Conservation (phyloP, 2,113 vertebrate genomes). For the Dipodomys stephensi region DNA sequence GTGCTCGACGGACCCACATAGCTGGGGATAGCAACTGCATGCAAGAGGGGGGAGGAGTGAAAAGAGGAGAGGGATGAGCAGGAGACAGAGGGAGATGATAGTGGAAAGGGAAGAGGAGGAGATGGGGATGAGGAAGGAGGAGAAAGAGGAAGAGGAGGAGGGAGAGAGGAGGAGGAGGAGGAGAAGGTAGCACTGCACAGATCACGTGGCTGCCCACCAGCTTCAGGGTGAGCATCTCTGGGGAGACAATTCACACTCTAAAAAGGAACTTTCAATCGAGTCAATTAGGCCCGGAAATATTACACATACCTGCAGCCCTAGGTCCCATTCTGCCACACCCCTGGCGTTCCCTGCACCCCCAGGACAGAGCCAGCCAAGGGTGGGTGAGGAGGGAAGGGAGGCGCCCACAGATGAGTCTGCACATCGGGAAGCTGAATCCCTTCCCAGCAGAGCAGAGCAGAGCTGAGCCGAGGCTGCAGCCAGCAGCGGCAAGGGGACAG, state of each 20-base stretch:
- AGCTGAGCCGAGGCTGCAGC: accelerated
- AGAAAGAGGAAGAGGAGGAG: no score
- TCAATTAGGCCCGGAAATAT: slow-evolving; percentile 59
- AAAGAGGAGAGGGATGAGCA: no score
- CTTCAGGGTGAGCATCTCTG: not conserved
- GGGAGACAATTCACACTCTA: slow-evolving; percentile 59
- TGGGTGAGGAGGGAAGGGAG: no score
- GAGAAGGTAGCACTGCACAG: not conserved
- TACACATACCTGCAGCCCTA: slow-evolving; percentile 19
- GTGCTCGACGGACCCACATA: not conserved
- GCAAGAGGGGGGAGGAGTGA: not conserved
- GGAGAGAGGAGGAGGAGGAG: not conserved
- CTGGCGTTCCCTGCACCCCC: no score
- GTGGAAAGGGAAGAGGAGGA: no score
- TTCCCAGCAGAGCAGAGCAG: no score
- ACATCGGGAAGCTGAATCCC: not conserved
- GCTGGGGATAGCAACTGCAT: no score
- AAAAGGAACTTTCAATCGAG: slow-evolving; percentile 73
- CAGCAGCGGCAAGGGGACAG: no score
- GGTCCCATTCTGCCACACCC: not conserved
- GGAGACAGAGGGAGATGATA: no score
- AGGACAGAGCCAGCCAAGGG: not conserved
- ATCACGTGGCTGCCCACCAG: slow-evolving; percentile 24
- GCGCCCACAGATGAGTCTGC: not conserved
- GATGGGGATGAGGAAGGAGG: no score